phyloP scores from a whole-genome alignment of 2,888 invertebrate genomes.

The Meiosimyza platycephala region DNA sequence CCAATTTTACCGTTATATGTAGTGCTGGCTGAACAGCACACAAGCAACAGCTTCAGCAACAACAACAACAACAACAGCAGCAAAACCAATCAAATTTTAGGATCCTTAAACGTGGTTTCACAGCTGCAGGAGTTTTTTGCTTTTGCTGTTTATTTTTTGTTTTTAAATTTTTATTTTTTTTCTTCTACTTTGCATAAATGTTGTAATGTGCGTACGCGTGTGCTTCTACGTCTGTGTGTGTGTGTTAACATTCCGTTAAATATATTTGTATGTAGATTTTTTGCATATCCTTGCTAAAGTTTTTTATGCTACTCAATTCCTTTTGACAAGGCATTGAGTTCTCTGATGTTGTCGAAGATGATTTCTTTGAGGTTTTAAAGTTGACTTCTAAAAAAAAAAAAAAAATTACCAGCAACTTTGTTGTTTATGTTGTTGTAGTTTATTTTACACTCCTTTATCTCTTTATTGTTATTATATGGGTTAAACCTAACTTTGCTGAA shows the following conservation, averaged over 20 bases:
- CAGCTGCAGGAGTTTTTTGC: too few species aligned
- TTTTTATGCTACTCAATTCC: conserved; percentile 6
- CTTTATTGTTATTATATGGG: too few species aligned
- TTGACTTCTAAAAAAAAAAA: too few species aligned
- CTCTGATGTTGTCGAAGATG: not conserved
- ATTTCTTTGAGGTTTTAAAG: too few species aligned
- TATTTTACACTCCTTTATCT: too few species aligned
- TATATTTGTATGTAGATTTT: not conserved
- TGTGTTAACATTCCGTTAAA: not conserved
- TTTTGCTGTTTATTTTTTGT: too few species aligned
- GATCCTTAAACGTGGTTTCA: conserved; percentile 6
- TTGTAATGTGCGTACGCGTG: not conserved
- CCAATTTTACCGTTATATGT: not conserved
- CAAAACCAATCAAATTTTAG: conserved; percentile 11
- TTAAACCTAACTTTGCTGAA: too few species aligned
- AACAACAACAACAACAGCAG: conserved; percentile 2
- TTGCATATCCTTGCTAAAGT: conserved; percentile 5
- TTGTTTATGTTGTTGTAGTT: not conserved
- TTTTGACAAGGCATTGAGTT: not conserved
- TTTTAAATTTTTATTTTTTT: too few species aligned
- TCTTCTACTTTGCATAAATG: too few species aligned
- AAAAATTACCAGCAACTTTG: not conserved
- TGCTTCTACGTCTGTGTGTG: not conserved
- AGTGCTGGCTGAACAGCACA: not conserved
- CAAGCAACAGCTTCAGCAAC: not conserved